A percentile compares a stretch with the other conserved stretches of the same genome.
Evolutionary conservation across 2,888 invertebrate genomes (phyloP).

Genomic region (Machimus rusticus): DNA sequence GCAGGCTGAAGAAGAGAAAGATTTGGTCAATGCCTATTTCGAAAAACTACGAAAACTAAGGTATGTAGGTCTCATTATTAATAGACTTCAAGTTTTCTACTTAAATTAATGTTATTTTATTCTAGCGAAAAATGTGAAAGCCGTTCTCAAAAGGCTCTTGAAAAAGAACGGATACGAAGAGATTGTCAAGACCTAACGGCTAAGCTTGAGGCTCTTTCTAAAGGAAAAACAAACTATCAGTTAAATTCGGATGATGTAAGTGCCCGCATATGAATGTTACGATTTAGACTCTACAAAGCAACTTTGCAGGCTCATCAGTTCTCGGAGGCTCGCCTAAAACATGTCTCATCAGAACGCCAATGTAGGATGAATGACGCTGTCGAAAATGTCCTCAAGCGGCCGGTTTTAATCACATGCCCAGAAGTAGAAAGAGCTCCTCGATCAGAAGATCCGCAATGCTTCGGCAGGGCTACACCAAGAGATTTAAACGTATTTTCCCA

Average conservation of each 20-base stretch:
- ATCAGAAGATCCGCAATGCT: background rate
- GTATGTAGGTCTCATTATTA: background rate
- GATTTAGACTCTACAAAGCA: background rate
- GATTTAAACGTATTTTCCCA: background rate
- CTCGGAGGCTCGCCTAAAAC: conserved; percentile 62
- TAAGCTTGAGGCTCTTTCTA: conserved; percentile 63
- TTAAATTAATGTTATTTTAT: background rate
- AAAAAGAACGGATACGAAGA: conserved; percentile 64
- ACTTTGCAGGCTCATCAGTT: conserved; percentile 59
- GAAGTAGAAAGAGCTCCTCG: conserved; percentile 49
- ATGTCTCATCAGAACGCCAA: conserved; percentile 63
- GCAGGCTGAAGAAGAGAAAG: conserved; percentile 54
- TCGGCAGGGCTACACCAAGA: background rate
- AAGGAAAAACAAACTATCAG: conserved; percentile 53
- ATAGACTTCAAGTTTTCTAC: background rate
- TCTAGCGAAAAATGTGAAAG: conserved; percentile 55
- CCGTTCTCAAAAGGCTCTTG: conserved; percentile 65
- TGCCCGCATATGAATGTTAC: background rate
- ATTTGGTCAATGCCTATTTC: conserved; percentile 40
- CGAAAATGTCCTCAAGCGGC: conserved; percentile 61
- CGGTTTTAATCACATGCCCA: conserved; percentile 59
- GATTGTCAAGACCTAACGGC: conserved; percentile 65
- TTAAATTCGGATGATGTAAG: conserved; percentile 21
- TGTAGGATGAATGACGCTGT: conserved; percentile 65
- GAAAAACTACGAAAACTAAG: conserved; percentile 42